A percentile compares a stretch with the other conserved stretches of the same genome.
These are phyloP conservation scores for Neoaliturus tenellus DNA, from an alignment of 2,888 invertebrate genomes.

Conservation along the genomic window DNA sequence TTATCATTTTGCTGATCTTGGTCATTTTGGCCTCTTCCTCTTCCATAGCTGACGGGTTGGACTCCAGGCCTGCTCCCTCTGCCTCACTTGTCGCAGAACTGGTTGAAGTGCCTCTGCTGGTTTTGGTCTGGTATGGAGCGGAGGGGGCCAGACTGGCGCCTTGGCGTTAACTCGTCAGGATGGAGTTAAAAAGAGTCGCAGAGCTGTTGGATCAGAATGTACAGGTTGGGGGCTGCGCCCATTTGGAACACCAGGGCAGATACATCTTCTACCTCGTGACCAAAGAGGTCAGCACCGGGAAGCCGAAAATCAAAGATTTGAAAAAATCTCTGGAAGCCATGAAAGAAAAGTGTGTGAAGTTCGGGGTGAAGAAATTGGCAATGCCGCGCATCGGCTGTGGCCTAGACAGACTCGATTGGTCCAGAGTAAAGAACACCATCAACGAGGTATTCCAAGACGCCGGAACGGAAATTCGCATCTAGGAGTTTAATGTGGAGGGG, in stretches of 20 bases:
- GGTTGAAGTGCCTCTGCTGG: too few species aligned
- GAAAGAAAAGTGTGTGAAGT: constrained; percentile 72
- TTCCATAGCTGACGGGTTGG: too few species aligned
- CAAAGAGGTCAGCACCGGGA: constrained; percentile 74
- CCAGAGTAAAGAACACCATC: constrained; percentile 74
- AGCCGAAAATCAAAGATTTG: constrained; percentile 72
- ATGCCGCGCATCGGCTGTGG: constrained; percentile 82
- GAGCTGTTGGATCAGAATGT: constrained; percentile 70
- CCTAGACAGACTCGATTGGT: constrained; percentile 80
- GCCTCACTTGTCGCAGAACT: too few species aligned
- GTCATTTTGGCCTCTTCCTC: too few species aligned
- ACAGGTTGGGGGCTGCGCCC: constrained; percentile 73
- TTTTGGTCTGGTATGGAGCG: too few species aligned
- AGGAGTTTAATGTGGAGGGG: constrained; percentile 71
- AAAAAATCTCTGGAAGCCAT: constrained; percentile 69
- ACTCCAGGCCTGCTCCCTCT: too few species aligned
- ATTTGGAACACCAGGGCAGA: constrained; percentile 72
- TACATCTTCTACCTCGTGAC: constrained; percentile 79
- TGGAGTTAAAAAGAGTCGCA: constrained; percentile 70
- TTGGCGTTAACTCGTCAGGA: too few species aligned
- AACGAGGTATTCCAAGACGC: constrained; percentile 74
- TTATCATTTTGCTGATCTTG: too few species aligned
- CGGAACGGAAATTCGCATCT: constrained; percentile 74
- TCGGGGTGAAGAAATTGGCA: constrained; percentile 75
- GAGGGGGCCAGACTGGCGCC: too few species aligned